Conservation (phyloP, 2,113 vertebrate species). For the Ictidomys tridecemlineatus region DNA sequence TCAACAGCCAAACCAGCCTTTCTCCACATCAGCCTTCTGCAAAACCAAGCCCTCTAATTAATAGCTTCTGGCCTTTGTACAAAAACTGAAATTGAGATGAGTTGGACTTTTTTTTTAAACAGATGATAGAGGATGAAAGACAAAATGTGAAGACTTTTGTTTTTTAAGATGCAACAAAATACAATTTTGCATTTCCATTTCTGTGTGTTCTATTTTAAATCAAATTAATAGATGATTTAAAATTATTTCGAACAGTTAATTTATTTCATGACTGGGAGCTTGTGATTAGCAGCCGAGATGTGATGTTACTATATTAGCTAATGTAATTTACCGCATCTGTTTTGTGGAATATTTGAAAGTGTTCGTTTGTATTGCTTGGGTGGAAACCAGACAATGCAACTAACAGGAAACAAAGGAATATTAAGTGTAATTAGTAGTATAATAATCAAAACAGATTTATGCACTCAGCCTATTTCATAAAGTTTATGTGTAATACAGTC, state of each 20-base stretch:
- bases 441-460: slow-evolving; percentile 53
- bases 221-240: slow-evolving; percentile 62
- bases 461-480: slow-evolving; percentile 51
- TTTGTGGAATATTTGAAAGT: slow-evolving; percentile 58
- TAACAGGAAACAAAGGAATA: slow-evolving; percentile 64
- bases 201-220: slow-evolving; percentile 35
- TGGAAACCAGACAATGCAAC: slow-evolving; percentile 49
- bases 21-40: slow-evolving; percentile 76
- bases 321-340: slow-evolving; percentile 72
- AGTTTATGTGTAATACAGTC: slow-evolving; percentile 44
- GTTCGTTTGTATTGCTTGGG: slow-evolving; percentile 60
- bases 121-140: not conserved
- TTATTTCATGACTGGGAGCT: slow-evolving; percentile 69
- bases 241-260: slow-evolving; percentile 66
- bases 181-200: not conserved
- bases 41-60: slow-evolving; percentile 78
- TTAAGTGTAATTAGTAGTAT: slow-evolving; percentile 53
- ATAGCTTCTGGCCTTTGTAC: slow-evolving; percentile 76
- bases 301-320: slow-evolving; percentile 75
- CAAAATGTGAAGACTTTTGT: slow-evolving; percentile 48
- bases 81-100: slow-evolving; percentile 56
- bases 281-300: slow-evolving; percentile 76
- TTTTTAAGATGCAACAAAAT: not conserved
- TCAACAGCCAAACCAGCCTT: slow-evolving; percentile 77
- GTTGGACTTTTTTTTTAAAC: slow-evolving; percentile 28